A percentile compares a stretch with the other conserved stretches of the same genome.
Evolutionary conservation across 1,140 invertebrate genomes (phyloP).

Genomic region (Adoxophyes honmai): DNA sequence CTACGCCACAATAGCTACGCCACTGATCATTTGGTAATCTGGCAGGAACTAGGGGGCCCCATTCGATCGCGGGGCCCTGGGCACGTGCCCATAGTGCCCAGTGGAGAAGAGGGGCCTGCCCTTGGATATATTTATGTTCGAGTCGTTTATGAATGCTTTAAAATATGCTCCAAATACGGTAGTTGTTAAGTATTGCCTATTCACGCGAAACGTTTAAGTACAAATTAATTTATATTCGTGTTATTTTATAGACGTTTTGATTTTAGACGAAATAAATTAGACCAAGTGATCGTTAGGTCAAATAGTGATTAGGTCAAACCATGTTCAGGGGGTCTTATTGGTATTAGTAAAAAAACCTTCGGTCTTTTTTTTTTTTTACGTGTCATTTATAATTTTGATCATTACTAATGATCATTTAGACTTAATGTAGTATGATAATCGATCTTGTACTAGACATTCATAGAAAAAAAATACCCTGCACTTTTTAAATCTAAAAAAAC

Average conservation of each 20-base stretch:
- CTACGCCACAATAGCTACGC: no score
- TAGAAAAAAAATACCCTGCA: no score
- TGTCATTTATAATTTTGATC: neutral
- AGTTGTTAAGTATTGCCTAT: constrained; percentile 6
- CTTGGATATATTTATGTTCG: no score
- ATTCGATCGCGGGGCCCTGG: no score
- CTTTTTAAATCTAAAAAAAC: no score
- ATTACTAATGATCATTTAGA: neutral
- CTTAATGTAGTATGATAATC: no score
- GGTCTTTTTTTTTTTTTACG: neutral
- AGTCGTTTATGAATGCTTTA: neutral
- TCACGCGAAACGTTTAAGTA: neutral
- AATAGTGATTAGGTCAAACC: neutral
- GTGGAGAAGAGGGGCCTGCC: no score
- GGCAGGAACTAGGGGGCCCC: no score
- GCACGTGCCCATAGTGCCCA: no score
- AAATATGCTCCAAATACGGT: neutral
- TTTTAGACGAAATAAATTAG: neutral
- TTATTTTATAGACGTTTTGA: neutral
- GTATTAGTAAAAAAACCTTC: no score
- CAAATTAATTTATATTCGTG: constrained; percentile 13
- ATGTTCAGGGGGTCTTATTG: no score
- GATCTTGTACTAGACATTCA: no score
- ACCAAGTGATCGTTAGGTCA: neutral
- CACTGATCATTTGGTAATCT: neutral